phyloP scores from a whole-genome alignment of 1,140 invertebrate species.

The Drosophila virilis region DNA sequence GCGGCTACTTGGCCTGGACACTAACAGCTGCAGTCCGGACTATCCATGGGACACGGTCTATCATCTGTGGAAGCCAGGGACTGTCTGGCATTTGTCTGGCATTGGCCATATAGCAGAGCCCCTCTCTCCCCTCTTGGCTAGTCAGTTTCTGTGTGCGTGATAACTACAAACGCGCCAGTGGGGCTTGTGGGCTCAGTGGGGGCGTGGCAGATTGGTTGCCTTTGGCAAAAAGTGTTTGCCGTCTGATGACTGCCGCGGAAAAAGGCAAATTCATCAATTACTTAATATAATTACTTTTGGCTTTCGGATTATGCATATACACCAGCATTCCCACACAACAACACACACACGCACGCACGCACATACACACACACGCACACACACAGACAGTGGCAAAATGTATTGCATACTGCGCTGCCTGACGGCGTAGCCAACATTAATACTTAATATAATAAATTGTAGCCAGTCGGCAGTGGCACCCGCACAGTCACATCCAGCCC shows the following conservation, averaged over 20 bases:
- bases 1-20: constrained; percentile 3
- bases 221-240: constrained; percentile 36
- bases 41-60: constrained; percentile 4
- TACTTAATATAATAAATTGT: constrained; percentile 83
- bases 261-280: constrained; percentile 83
- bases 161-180: constrained; percentile 26
- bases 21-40: constrained; percentile 4
- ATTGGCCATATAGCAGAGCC: constrained; percentile 34
- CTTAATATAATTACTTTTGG: constrained; percentile 83
- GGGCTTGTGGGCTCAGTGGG: not conserved
- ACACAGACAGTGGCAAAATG: constrained; percentile 14
- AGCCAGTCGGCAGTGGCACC: constrained; percentile 75
- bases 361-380: constrained; percentile 10
- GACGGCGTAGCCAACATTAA: constrained; percentile 64
- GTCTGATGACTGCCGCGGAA: constrained; percentile 58
- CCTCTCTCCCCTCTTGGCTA: not conserved
- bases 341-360: constrained; percentile 11
- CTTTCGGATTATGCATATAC: constrained; percentile 81
- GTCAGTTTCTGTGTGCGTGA: constrained; percentile 14
- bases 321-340: constrained; percentile 40
- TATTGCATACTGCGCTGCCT: constrained; percentile 33
- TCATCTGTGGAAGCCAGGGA: constrained; percentile 2
- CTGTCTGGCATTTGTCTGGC: constrained; percentile 56
- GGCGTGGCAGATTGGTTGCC: constrained; percentile 25
- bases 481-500: constrained; percentile 31